Conservation (phyloP, 2,888 invertebrate genomes). For the Acanthosepion lycidas region DNA sequence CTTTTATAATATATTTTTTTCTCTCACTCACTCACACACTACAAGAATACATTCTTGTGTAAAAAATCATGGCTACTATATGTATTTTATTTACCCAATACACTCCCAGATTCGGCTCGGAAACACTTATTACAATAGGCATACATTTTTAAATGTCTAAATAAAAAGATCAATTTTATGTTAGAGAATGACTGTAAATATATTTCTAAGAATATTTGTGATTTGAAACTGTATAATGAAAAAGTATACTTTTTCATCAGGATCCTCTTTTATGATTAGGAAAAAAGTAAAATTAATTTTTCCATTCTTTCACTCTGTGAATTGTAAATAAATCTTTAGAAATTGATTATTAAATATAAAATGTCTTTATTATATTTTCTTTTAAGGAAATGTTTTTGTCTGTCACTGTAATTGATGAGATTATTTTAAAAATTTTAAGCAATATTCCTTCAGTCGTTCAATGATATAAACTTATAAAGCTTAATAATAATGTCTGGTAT, state of each 20-base stretch:
- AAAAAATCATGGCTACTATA: background rate
- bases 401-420: no score
- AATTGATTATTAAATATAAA: no score
- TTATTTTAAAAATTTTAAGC: no score
- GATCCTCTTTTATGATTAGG: background rate
- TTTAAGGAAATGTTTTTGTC: no score
- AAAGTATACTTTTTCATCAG: background rate
- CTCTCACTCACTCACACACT: background rate
- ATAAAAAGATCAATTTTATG: background rate
- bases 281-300: no score
- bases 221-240: background rate
- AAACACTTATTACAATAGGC: background rate
- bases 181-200: background rate
- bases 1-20: background rate
- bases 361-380: no score
- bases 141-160: background rate
- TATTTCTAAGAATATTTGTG: constrained; percentile 4
- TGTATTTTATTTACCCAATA: background rate
- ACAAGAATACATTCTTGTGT: background rate
- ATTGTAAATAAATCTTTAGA: no score
- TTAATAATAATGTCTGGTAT: no score
- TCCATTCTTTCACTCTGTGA: no score
- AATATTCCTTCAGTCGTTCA: no score
- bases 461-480: no score
- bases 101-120: background rate